These are phyloP conservation scores for Hemitrygon akajei DNA, from an alignment of 2,797 vertebrate genomes.

Conservation along the genomic window DNA sequence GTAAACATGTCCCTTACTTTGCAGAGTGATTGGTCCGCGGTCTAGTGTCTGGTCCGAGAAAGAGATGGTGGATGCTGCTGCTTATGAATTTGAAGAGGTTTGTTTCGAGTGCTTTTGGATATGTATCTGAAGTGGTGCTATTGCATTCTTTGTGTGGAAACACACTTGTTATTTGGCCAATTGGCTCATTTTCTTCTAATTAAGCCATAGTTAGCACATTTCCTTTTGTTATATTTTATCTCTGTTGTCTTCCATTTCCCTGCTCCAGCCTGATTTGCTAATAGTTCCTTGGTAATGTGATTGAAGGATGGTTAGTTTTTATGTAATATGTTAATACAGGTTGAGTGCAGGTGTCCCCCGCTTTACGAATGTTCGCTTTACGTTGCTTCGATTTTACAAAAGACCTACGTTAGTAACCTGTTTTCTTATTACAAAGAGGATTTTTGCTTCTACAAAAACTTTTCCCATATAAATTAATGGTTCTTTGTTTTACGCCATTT, in stretches of 20 bases:
- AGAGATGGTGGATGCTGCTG: slow-evolving; percentile 80
- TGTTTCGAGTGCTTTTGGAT: neutral
- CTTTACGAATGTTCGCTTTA: too few species aligned
- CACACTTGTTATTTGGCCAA: neutral
- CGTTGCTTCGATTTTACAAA: too few species aligned
- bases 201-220: neutral
- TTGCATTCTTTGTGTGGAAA: neutral
- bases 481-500: too few species aligned
- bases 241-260: neutral
- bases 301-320: neutral
- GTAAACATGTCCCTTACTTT: slow-evolving; percentile 38
- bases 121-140: neutral
- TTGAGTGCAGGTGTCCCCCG: too few species aligned
- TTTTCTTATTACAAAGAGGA: too few species aligned
- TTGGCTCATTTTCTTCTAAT: neutral
- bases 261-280: neutral
- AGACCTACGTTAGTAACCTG: too few species aligned
- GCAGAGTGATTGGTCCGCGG: slow-evolving; percentile 82
- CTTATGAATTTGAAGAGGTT: slow-evolving; percentile 88
- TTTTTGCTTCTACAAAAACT: too few species aligned
- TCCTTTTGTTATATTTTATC: neutral
- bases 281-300: neutral
- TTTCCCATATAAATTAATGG: too few species aligned
- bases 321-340: neutral
- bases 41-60: slow-evolving; percentile 91